phyloP scores from a whole-genome alignment of 1,140 invertebrate species.

The Listronotus bonariensis region DNA sequence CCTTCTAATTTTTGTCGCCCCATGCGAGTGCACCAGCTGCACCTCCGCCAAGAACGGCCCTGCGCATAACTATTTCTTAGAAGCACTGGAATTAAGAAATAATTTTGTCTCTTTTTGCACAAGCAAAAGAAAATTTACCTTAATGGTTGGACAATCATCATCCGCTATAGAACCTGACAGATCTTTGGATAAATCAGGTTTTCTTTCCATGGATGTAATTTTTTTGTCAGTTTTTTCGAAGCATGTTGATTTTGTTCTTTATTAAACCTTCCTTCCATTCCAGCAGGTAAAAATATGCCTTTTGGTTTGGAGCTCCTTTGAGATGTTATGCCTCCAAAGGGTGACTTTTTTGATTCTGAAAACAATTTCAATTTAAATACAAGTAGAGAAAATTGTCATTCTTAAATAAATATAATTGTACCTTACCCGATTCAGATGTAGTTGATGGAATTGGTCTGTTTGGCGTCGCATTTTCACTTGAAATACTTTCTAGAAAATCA shows the following conservation, averaged over 20 bases:
- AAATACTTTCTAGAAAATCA: no score
- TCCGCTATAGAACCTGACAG: neutral
- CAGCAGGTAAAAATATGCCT: constrained; percentile 16
- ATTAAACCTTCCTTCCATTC: constrained; percentile 4
- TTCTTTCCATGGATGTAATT: constrained; percentile 2
- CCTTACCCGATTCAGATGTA: no score
- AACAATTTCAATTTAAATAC: neutral
- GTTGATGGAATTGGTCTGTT: no score
- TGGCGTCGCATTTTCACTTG: no score
- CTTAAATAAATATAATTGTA: no score
- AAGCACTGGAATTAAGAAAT: no score
- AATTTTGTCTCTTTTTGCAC: no score
- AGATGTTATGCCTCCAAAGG: constrained; percentile 11
- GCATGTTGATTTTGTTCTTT: neutral
- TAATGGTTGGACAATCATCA: constrained; percentile 20
- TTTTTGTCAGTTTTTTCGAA: neutral
- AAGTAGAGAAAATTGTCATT: no score
- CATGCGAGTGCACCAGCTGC: no score
- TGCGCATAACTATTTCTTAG: no score
- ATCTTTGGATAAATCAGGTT: neutral
- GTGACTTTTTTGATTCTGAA: neutral
- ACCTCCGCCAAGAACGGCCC: no score
- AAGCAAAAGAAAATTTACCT: constrained; percentile 2
- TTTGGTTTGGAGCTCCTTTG: neutral
- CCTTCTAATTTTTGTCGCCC: no score